These are phyloP conservation scores for Calycopis cecrops DNA, from an alignment of 1,140 invertebrate species.

Conservation along the genomic window DNA sequence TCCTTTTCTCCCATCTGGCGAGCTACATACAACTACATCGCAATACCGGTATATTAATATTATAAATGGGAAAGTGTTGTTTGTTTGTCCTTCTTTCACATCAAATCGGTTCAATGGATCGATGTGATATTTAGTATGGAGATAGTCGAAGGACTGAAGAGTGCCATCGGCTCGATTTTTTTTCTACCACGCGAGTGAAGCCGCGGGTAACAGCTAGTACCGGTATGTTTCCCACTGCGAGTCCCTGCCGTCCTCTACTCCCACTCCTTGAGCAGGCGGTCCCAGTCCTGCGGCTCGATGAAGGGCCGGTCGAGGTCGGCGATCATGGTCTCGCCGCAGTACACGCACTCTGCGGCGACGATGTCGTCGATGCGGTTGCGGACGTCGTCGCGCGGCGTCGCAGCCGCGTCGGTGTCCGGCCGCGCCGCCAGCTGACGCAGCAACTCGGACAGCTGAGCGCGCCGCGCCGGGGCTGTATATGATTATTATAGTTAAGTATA, in stretches of 20 bases:
- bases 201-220: no score
- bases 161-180: no score
- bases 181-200: no score
- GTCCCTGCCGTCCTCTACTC: slow-evolving; percentile 69
- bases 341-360: slow-evolving; percentile 93
- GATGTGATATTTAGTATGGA: no score
- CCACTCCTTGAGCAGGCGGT: slow-evolving; percentile 89
- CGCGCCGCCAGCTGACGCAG: slow-evolving; percentile 79
- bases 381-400: slow-evolving; percentile 76
- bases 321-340: slow-evolving; percentile 95
- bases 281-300: slow-evolving; percentile 87
- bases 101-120: no score
- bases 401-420: slow-evolving; percentile 73
- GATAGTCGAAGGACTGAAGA: no score
- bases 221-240: not conserved
- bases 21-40: no score
- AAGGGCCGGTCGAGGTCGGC: slow-evolving; percentile 91
- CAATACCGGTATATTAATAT: no score
- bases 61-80: no score
- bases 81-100: no score
- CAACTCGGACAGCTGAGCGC: slow-evolving; percentile 77
- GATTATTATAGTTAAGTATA: no score
- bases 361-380: slow-evolving; percentile 91
- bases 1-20: no score
- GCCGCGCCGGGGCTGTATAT: slow-evolving; percentile 64